Evolutionary conservation across 2,888 invertebrate genomes (phyloP), one percentile per base, ranked within the genome.

Genomic region (Rhagonycha lutea): DNA sequence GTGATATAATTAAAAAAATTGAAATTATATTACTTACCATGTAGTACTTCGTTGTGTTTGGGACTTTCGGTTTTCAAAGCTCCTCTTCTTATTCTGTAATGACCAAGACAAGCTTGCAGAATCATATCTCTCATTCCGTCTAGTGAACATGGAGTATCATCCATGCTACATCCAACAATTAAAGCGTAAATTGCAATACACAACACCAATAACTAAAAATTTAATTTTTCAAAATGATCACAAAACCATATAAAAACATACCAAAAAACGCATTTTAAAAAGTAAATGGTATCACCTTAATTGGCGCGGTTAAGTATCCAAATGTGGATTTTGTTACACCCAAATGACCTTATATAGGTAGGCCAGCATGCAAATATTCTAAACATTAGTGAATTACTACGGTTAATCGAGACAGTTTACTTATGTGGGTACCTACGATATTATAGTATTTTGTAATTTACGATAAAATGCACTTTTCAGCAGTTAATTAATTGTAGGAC

Each of bases 281-380:
- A 67, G 29, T 61, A 23, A 61, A 65, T 14, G 61, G 32, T 69
- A 65, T 68, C 61, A 70, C 72, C 26, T 72, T 63, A 69, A 75
- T 71, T 75, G 69, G 69, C 32, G 23, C 24, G 63, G 72, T 63
- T 63, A 61, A 72, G 61, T 69, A 69, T 47, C 60, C 47, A 72
- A 75, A 72, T 75, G 75, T 68, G 68, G 28, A 72, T 24, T 72
- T 69, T 69, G 65, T 63, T 62, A 65, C 65, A 75, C 69, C 69
- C 69, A 69, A 75, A 75, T 69, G 69, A 69, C 72, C 70, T 75
- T 75, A 72, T 75, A 75, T 75, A 75, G 68, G 69, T 69, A 72
- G 69, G 75, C 67, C 72, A 47, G 61, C 70, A 61, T 72, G 67
- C 72, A 75, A 72, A 32, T 72, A 69, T 72, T 75, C 61, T 28